phyloP scores from a whole-genome alignment of 2,113 vertebrate species.

The Takifugu bimaculatus region DNA sequence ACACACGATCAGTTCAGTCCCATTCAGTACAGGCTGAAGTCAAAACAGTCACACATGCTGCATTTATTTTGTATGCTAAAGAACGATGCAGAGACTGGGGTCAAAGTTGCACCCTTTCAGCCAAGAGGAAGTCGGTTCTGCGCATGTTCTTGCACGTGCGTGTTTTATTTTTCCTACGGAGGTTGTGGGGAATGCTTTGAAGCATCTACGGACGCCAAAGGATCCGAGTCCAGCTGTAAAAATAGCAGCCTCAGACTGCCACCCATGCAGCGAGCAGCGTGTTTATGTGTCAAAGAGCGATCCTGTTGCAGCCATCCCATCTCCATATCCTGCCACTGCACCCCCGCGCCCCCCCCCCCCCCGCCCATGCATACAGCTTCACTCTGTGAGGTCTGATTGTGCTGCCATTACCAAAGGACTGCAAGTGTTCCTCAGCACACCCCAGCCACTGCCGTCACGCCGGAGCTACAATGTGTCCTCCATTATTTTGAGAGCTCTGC shows the following conservation, averaged over 20 bases:
- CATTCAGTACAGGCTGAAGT: too few relatives aligned
- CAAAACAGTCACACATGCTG: neutral
- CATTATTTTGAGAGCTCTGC: slow-evolving; percentile 11
- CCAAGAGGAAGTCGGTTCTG: too few relatives aligned
- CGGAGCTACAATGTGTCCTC: slow-evolving; percentile 6
- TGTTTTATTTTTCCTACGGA: slow-evolving; percentile 2
- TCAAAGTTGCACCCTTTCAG: too few relatives aligned
- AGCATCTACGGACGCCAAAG: slow-evolving; percentile 43
- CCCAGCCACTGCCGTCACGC: slow-evolving; percentile 6
- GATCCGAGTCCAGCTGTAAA: slow-evolving; percentile 71
- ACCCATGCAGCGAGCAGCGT: slow-evolving; percentile 65
- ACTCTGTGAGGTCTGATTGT: slow-evolving; percentile 52
- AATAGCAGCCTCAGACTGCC: slow-evolving; percentile 63
- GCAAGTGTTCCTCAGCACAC: slow-evolving; percentile 19
- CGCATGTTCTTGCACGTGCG: neutral
- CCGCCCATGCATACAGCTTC: slow-evolving; percentile 33
- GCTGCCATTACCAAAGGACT: neutral
- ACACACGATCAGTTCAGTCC: neutral
- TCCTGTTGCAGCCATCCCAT: slow-evolving; percentile 49
- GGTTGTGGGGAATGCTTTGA: slow-evolving; percentile 44
- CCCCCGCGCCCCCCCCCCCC: slow-evolving; percentile 19
- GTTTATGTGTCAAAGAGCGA: slow-evolving; percentile 50
- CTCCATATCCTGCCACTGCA: slow-evolving; percentile 45
- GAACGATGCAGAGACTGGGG: neutral
- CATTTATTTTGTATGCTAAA: slow-evolving; percentile 1